phyloP scores from a whole-genome alignment of 2,113 vertebrate species.

The Rhipidura dahli region DNA sequence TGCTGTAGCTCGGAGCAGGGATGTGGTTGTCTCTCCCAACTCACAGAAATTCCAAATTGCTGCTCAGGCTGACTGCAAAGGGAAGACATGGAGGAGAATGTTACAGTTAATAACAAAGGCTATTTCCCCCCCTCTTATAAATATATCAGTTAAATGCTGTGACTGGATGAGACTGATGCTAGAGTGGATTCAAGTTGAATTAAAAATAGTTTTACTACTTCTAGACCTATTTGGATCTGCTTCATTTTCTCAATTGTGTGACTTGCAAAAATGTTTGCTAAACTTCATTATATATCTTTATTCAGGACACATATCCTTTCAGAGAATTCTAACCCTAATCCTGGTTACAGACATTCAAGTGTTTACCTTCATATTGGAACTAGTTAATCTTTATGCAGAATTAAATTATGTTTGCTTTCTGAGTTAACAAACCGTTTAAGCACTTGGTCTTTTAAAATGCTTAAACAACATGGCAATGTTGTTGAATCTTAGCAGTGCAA shows the following conservation, averaged over 20 bases:
- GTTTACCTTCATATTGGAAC: background rate
- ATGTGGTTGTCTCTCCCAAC: background rate
- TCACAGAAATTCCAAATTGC: background rate
- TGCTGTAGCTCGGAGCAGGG: accelerated
- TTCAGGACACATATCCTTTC: background rate
- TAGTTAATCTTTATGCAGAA: background rate
- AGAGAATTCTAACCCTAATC: background rate
- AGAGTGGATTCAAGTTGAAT: background rate
- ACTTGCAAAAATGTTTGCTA: background rate
- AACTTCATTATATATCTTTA: background rate
- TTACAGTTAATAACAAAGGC: background rate
- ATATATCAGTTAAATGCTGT: background rate
- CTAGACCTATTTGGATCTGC: background rate
- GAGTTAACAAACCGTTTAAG: background rate
- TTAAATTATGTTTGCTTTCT: background rate
- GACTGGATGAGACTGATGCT: background rate
- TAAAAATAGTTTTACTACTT: background rate
- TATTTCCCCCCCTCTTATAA: background rate
- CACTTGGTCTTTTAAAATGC: background rate
- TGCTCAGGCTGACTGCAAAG: background rate
- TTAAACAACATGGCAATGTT: background rate
- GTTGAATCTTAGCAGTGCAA: background rate
- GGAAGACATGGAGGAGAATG: accelerated
- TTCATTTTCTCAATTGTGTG: background rate
- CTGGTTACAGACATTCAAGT: background rate